Conservation (phyloP, 2,797 vertebrate genomes). For the Mareca strepera region DNA sequence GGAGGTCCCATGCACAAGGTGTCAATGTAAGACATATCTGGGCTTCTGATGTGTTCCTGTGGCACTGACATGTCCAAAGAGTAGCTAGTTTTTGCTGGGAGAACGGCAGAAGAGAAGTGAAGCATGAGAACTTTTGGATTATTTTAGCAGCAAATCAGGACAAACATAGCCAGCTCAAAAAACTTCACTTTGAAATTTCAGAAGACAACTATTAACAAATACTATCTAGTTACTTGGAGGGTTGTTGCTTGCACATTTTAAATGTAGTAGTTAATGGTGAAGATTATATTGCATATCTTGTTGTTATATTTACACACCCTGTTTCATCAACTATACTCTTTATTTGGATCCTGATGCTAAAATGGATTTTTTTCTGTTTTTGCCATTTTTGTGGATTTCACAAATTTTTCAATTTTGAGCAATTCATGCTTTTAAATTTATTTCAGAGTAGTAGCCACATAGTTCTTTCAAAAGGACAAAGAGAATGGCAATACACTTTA, state of each 20-base stretch:
- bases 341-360: not conserved
- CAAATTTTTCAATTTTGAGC: not conserved
- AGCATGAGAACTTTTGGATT: not conserved
- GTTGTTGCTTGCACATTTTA: not conserved
- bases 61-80: not conserved
- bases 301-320: not conserved
- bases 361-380: not conserved
- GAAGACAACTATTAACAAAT: not conserved
- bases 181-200: not conserved
- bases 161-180: not conserved
- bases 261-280: not conserved
- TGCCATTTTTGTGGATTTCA: not conserved
- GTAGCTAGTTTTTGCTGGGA: not conserved
- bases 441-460: not conserved
- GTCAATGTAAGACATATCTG: not conserved
- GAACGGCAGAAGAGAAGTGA: not conserved
- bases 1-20: no score
- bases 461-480: not conserved
- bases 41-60: accelerated
- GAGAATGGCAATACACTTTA: not conserved
- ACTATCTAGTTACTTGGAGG: not conserved
- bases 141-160: not conserved
- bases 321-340: not conserved
- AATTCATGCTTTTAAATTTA: not conserved
- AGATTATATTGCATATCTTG: not conserved